These are phyloP conservation scores for Bombus huntii DNA, from an alignment of 1,140 invertebrate genomes.

Conservation along the genomic window DNA sequence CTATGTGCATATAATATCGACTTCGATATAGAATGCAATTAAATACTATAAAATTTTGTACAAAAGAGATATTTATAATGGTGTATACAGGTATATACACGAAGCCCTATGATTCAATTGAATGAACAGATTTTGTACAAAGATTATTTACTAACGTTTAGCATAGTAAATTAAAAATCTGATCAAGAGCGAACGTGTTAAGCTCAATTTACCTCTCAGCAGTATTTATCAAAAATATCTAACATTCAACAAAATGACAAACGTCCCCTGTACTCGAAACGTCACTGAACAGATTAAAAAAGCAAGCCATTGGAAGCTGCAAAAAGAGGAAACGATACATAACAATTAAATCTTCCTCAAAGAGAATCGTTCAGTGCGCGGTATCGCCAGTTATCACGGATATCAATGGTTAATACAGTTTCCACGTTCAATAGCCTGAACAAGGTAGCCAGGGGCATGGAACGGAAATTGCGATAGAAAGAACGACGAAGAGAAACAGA, in stretches of 20 bases:
- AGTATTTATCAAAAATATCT: not conserved
- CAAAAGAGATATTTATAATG: no score
- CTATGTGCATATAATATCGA: no score
- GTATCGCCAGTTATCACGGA: not conserved
- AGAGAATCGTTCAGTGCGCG: not conserved
- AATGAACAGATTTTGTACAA: no score
- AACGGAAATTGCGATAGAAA: not conserved
- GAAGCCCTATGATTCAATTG: no score
- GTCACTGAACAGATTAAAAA: not conserved
- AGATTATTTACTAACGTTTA: no score
- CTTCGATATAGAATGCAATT: no score
- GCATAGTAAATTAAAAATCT: not conserved
- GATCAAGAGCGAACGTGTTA: not conserved
- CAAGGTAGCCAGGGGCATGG: not conserved
- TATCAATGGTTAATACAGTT: slow-evolving; percentile 1
- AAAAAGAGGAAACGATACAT: not conserved
- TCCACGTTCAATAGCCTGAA: not conserved
- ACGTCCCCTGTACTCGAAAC: not conserved
- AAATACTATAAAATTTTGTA: no score
- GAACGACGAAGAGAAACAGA: not conserved
- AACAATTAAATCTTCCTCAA: slow-evolving; percentile 12
- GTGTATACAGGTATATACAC: no score
- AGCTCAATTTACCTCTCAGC: not conserved
- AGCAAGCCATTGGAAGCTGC: not conserved
- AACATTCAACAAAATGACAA: not conserved